Evolutionary conservation across 2,888 invertebrate species (phyloP).

Genomic region (Chironomus riparius): DNA sequence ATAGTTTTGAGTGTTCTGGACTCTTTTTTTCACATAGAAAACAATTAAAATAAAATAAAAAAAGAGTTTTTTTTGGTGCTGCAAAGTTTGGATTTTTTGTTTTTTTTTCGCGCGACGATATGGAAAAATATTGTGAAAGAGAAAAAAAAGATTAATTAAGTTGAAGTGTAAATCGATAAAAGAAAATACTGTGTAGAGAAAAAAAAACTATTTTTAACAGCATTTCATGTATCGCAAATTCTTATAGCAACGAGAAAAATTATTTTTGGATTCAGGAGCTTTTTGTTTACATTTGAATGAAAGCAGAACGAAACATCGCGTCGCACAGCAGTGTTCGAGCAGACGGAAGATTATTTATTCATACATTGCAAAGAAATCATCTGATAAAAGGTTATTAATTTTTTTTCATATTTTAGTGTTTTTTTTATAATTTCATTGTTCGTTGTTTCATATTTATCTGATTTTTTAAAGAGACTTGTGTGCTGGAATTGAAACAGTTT

Average conservation of each 20-base stretch:
- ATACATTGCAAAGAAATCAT: slow-evolving; percentile 11
- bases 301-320: slow-evolving; percentile 16
- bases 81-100: neutral
- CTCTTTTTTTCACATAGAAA: neutral
- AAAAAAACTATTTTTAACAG: slow-evolving; percentile 24
- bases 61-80: neutral
- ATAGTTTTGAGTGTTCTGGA: no score
- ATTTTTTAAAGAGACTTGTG: no score
- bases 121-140: neutral
- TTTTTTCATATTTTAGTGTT: neutral
- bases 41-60: neutral
- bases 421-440: neutral
- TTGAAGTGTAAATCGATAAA: slow-evolving; percentile 11
- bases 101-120: no score
- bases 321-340: neutral
- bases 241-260: slow-evolving; percentile 18
- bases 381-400: slow-evolving; percentile 25
- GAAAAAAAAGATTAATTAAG: neutral
- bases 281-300: slow-evolving; percentile 22
- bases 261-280: slow-evolving; percentile 25
- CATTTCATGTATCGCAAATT: slow-evolving; percentile 25
- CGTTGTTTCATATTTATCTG: neutral
- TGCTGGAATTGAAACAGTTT: no score
- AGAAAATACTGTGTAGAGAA: slow-evolving; percentile 18
- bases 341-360: slow-evolving; percentile 16